These are phyloP conservation scores for Amblyraja radiata DNA, from an alignment of 2,797 vertebrate species.

Conservation along the genomic window DNA sequence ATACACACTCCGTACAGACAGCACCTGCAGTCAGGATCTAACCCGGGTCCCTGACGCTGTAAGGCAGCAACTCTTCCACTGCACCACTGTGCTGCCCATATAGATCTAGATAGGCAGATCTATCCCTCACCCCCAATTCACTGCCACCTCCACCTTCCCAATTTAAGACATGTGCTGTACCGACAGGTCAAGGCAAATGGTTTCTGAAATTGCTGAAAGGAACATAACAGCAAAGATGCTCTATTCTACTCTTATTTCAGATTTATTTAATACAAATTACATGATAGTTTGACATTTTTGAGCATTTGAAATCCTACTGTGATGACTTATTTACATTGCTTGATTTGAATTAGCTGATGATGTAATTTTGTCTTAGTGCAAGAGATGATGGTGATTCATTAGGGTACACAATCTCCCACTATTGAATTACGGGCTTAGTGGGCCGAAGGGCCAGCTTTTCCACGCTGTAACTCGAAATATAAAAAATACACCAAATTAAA, in stretches of 20 bases:
- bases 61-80: no score
- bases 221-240: background rate
- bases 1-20: no score
- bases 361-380: background rate
- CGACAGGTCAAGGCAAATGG: no score
- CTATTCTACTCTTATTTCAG: background rate
- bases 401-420: background rate
- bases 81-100: no score
- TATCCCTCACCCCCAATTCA: no score
- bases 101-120: no score
- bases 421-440: background rate
- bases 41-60: no score
- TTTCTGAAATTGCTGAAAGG: background rate
- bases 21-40: no score
- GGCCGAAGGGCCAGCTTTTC: no score
- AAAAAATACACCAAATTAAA: background rate
- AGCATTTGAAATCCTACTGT: background rate
- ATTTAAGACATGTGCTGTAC: no score
- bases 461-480: no score
- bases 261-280: conserved; percentile 17
- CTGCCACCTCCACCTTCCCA: no score
- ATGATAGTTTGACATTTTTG: background rate
- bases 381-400: background rate
- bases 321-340: background rate
- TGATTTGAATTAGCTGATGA: background rate